Conservation (phyloP, 2,797 vertebrate genomes). For the Ptychobarbus kaznakovi region DNA sequence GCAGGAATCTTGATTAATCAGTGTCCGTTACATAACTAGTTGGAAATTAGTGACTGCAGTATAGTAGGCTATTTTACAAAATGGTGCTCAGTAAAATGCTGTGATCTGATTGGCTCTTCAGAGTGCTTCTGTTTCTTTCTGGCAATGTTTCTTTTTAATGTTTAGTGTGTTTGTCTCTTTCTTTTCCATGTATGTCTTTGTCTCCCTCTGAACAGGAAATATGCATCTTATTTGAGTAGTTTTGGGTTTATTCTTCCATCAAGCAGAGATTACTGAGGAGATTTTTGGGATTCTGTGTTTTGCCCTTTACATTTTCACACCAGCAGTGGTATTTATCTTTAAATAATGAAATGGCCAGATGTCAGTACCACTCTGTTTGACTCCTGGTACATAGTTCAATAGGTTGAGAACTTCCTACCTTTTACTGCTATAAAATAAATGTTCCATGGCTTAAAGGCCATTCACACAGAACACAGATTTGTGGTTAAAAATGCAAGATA, state of each 20-base stretch:
- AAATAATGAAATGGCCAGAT: conserved; percentile 61
- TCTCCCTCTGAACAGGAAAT: conserved; percentile 48
- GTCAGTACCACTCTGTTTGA: conserved; percentile 15
- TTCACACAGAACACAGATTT: not conserved
- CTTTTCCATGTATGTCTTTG: conserved; percentile 12
- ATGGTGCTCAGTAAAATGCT: not conserved
- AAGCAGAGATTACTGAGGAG: conserved; percentile 64
- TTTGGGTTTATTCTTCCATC: conserved; percentile 64
- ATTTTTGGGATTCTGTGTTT: conserved; percentile 64
- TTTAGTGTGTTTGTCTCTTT: conserved; percentile 18
- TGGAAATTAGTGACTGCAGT: not conserved
- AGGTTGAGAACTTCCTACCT: not conserved
- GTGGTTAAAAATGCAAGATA: not conserved
- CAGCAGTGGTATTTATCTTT: conserved; percentile 20
- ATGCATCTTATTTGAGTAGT: conserved; percentile 55
- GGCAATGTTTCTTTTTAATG: conserved; percentile 14
- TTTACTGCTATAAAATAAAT: not conserved
- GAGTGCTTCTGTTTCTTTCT: conserved; percentile 40
- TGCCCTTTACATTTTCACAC: conserved; percentile 62
- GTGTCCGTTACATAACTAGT: not conserved
- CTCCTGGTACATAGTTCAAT: not conserved
- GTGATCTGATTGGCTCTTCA: conserved; percentile 9
- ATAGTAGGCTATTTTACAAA: not conserved
- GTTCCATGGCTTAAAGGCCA: not conserved
- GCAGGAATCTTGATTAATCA: conserved; percentile 7